Percentiles rank a stretch among this genome's conserved stretches.
Evolutionary conservation across 2,888 invertebrate species (phyloP).

Genomic region (Baccha elongata): DNA sequence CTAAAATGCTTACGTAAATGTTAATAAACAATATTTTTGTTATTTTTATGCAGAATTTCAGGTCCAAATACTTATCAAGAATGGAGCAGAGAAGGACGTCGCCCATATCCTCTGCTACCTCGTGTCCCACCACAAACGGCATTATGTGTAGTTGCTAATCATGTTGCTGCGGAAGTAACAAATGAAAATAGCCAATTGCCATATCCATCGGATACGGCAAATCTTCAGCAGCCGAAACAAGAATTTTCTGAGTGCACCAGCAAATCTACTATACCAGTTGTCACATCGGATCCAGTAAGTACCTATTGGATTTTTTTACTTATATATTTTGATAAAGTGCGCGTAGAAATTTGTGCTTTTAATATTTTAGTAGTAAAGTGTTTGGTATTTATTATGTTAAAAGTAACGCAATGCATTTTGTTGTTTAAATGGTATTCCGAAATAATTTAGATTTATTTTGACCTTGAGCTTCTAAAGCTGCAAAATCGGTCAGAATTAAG

Average conservation of each 20-base stretch:
- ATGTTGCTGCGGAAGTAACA: constrained; percentile 86
- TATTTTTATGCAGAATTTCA: constrained; percentile 83
- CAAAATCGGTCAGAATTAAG: neutral
- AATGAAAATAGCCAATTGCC: constrained; percentile 86
- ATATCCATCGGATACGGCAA: constrained; percentile 82
- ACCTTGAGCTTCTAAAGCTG: constrained; percentile 20
- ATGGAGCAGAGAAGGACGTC: constrained; percentile 94
- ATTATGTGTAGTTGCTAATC: constrained; percentile 92
- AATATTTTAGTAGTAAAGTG: neutral
- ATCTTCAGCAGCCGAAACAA: constrained; percentile 74
- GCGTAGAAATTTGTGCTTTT: neutral
- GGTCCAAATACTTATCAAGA: constrained; percentile 88
- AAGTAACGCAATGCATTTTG: neutral
- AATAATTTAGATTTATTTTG: constrained; percentile 2
- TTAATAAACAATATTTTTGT: constrained; percentile 18
- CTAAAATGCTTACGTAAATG: constrained; percentile 62
- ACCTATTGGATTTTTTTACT: constrained; percentile 37
- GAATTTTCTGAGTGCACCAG: constrained; percentile 48
- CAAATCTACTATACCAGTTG: constrained; percentile 73
- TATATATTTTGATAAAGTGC: constrained; percentile 19
- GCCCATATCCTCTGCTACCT: constrained; percentile 91
- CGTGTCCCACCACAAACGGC: constrained; percentile 93
- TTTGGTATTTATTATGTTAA: neutral
- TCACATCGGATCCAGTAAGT: constrained; percentile 82
- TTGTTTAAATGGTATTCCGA: neutral